These are phyloP conservation scores for Zingel zingel DNA, from an alignment of 2,113 vertebrate genomes.

Conservation along the genomic window DNA sequence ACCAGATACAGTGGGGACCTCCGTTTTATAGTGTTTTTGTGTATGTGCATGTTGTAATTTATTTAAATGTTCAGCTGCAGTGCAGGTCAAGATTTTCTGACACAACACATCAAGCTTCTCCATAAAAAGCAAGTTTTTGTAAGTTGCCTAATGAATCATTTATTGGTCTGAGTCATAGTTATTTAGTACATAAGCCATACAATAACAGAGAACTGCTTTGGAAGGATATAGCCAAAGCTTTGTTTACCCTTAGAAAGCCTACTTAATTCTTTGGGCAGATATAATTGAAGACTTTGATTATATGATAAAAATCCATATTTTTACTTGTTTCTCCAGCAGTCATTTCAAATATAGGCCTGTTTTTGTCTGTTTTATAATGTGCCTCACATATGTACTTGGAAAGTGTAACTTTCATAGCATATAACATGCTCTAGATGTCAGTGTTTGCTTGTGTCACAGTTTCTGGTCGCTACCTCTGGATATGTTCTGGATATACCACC, in stretches of 20 bases:
- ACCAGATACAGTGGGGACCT: neutral
- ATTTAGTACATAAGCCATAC: neutral
- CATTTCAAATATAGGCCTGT: neutral
- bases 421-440: conserved; percentile 72
- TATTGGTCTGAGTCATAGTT: neutral
- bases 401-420: conserved; percentile 33
- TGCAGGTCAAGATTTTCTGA: neutral
- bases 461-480: neutral
- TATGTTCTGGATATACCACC: neutral
- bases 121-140: neutral
- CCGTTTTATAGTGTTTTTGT: neutral
- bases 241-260: neutral
- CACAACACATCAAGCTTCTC: neutral
- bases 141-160: neutral
- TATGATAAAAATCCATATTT: neutral
- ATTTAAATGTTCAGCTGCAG: neutral
- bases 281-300: neutral
- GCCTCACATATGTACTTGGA: neutral
- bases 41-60: neutral
- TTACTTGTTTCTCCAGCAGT: neutral
- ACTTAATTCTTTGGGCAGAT: neutral
- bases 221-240: neutral
- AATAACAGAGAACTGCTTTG: neutral
- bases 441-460: conserved; percentile 38
- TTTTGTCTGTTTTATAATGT: neutral